Evolutionary conservation across 2,888 invertebrate genomes (phyloP), one percentile per base, ranked within the genome.

Genomic region (Hydropsyche betteni): DNA sequence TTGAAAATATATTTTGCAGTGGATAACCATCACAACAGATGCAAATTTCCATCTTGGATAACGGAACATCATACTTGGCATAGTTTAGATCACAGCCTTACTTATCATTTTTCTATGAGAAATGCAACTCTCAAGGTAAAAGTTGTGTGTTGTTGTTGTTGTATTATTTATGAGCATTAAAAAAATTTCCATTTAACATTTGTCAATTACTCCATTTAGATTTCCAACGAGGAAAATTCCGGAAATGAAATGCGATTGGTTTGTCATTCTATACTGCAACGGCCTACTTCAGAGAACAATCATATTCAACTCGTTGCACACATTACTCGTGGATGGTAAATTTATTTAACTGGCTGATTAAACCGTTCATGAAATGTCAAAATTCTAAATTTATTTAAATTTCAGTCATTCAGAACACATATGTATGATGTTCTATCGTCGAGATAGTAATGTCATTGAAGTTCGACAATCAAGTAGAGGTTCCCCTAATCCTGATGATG

Each of bases 41-140:
- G 94, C 84, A 92, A 92, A 82, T 94, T 93, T 84, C 94, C 94
- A 0, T 83, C 87, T 10, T 94, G 94, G 94, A 90, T 94, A 78
- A 91, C 92, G 79, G 90, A 91, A 74, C 93, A 93, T 81, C 93
- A 93, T 84, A 92, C 92, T 80, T 94, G 94, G 94, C 90, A 91
- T 83, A 92, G 92, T 76, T 84, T 94, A 76, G 93, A 94, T 82
- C 92, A 92, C 81, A 87, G 89, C 33, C 91, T 90, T 82, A 90
- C 89, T 77, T 93, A 92, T 85, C 92, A 91, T 81, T 93, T 93
- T 82, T 92, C 92, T 14, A 91, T 90, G 77, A 89, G 91, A 80
- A 93, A 93, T 81, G 92, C 93, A 0, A 92, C 93, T 0, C 86
- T 93, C 74, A 89, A 89, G 85, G 72, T 72, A 10, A 38, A 2